Base-by-base conservation (phyloP, 2,797 vertebrate genomes). In the Enteromius argenteus region DNA sequence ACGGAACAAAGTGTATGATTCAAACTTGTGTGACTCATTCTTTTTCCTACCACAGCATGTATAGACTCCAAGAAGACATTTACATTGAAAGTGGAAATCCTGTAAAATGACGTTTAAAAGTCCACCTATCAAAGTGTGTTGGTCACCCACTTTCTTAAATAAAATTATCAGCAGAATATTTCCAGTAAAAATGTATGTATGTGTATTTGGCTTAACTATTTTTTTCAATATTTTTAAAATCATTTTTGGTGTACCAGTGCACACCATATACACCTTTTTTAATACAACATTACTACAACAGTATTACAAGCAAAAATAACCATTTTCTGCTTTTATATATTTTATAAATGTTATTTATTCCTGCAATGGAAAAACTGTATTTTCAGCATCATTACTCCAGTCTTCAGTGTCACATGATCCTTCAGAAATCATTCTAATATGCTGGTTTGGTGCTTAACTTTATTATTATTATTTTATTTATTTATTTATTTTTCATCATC, bases 1-100 rank as follows among this genome's bases (percentile, higher is more conserved):
- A 68, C 8, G 10, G 72, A 83, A 83, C 72, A 77, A 83, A 68
- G 32, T 5, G 58, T n/a, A 76, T 44, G 60, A 76, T n/a, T 30
- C 46, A 76, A 66, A 30, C 46, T 67, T 15, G 42, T 35, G 13
- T 30, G 81, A 74, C n/a, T 51, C 32, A 39, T 21, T 81, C 10
- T 37, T 75, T 82, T 64, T 10, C 80, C 42, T 4, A 27, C 37
- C 3, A 10, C 71, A 39, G 21, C 51, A 71, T 2, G 19, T 19
- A 51, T 23, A 80, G 14, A 60, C 11, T 60, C 4, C 23, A 60
- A 60, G 56, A 23, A 60, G 27, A 62, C 60, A 15, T 15, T 30
- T 30, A 62, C 13, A 15, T 62, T 15, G 5, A 62, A 27, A 62
- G 27, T 30, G 60, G 27, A 62, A 30, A 62, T 30, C 13, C 23